Evolutionary conservation across 2,888 invertebrate species (phyloP).

Genomic region (Orthosia incerta): DNA sequence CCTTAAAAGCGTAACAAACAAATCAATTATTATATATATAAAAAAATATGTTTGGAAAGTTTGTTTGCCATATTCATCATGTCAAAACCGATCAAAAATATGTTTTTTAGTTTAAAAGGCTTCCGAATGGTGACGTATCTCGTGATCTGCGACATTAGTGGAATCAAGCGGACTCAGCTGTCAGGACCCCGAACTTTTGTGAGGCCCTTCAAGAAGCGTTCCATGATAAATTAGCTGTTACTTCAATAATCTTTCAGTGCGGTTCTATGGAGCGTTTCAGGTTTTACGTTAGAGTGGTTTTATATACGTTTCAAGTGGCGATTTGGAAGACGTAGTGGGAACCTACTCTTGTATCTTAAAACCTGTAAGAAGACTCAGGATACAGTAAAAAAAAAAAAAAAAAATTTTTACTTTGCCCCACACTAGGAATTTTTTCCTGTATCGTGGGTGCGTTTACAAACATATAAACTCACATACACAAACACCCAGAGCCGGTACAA

Average conservation of each 20-base stretch:
- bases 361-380: neutral
- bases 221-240: constrained; percentile 70
- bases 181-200: constrained; percentile 63
- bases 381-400: neutral
- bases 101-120: constrained; percentile 34
- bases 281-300: constrained; percentile 14
- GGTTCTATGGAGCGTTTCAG: constrained; percentile 33
- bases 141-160: constrained; percentile 32
- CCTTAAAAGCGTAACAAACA: no score
- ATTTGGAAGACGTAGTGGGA: neutral
- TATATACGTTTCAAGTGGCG: constrained; percentile 19
- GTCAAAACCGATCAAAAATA: constrained; percentile 28
- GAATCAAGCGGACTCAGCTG: constrained; percentile 48
- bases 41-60: neutral
- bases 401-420: no score
- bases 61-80: neutral
- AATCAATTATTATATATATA: no score
- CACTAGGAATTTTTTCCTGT: no score
- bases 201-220: constrained; percentile 58
- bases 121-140: constrained; percentile 30
- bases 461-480: no score
- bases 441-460: no score
- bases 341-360: neutral
- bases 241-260: constrained; percentile 67
- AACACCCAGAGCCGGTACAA: no score